Conservation (phyloP, 2,113 vertebrate species). For the Dryoscopus gambensis region DNA sequence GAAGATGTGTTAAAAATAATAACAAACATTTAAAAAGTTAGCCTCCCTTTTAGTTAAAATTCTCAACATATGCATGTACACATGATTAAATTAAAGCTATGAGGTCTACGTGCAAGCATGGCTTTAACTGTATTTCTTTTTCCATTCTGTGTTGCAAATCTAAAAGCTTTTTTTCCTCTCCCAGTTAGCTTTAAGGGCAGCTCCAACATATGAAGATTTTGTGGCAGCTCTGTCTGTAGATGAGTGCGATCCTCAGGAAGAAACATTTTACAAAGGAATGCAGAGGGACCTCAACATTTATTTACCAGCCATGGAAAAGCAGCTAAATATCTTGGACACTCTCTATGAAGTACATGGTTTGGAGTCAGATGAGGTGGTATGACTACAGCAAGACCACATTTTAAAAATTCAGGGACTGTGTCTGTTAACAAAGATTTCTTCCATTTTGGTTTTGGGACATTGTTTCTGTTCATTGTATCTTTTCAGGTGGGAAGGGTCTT, state of each 20-base stretch:
- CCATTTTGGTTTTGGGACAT: neutral
- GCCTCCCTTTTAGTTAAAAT: neutral
- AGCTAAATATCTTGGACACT: slow-evolving; percentile 87
- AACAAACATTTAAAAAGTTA: neutral
- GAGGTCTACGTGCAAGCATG: neutral
- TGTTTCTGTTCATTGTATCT: slow-evolving; percentile 28
- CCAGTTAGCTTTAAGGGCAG: slow-evolving; percentile 92
- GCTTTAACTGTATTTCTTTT: neutral
- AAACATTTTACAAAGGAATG: slow-evolving; percentile 81
- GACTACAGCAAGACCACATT: slow-evolving; percentile 49
- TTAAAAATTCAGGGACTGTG: slow-evolving; percentile 69
- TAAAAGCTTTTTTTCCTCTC: slow-evolving; percentile 35
- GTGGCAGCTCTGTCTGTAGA: slow-evolving; percentile 84
- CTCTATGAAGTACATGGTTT: slow-evolving; percentile 92
- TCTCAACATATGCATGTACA: neutral
- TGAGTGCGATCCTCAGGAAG: slow-evolving; percentile 84
- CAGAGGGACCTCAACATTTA: slow-evolving; percentile 88
- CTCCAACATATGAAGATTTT: slow-evolving; percentile 89
- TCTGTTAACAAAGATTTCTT: slow-evolving; percentile 48
- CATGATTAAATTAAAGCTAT: neutral
- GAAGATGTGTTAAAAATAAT: neutral
- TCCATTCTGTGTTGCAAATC: neutral
- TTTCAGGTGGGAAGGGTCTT: neutral
- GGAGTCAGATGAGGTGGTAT: slow-evolving; percentile 96
- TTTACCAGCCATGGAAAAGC: slow-evolving; percentile 92